Evolutionary conservation across 2,797 vertebrate genomes (phyloP), one percentile per base, ranked within the genome.

Genomic region (Peromyscus melanophrys): DNA sequence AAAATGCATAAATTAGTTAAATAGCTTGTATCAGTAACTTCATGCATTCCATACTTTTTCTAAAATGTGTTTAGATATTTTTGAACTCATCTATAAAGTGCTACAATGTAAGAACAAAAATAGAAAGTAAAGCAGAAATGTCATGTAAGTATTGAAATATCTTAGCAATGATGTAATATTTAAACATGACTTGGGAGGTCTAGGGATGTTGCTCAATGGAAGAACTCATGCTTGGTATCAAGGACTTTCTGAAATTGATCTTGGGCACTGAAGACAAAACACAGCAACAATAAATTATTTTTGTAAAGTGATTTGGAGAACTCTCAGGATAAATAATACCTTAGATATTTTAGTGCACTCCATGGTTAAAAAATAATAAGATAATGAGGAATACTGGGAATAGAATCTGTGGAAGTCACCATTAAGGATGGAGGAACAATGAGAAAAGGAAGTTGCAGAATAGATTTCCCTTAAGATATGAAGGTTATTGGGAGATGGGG

Each of bases 1-100:
- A 29, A 90, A 25, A 25, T n/a, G 1, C 3, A 85, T 21, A 13
- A 2, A 25, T 86, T 67, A 23, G 11, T n/a, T 49, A 21, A 65
- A 49, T 49, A 85, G 1, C 3, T 34, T 49, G 7, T 25, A 49
- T 67, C 10, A 85, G 31, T 49, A 69, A 52, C 0, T 25, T 1
- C 0, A 0, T 1, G 6, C 1, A 4, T 1, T 37, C 1, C 63
- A 52, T 69, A n/a, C 11, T 9, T 27, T 34, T 86, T 27, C 63
- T 52, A 86, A 13, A 67, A 52, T 17, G 21, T n/a, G 34, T 52
- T n/a, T 69, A n/a, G 2, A 69, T 52, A 23, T 67, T 46, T 6
- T 4, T 69, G 12, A n/a, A 34, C 43, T 85, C 43, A 67, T 46
- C 23, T 65, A 25, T 49, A 49, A 34, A 9, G 31, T 69, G 7